Percentiles rank a stretch among this genome's conserved stretches.
Evolutionary conservation across 2,113 vertebrate genomes (phyloP).

Genomic region (Todiramphus chloris): DNA sequence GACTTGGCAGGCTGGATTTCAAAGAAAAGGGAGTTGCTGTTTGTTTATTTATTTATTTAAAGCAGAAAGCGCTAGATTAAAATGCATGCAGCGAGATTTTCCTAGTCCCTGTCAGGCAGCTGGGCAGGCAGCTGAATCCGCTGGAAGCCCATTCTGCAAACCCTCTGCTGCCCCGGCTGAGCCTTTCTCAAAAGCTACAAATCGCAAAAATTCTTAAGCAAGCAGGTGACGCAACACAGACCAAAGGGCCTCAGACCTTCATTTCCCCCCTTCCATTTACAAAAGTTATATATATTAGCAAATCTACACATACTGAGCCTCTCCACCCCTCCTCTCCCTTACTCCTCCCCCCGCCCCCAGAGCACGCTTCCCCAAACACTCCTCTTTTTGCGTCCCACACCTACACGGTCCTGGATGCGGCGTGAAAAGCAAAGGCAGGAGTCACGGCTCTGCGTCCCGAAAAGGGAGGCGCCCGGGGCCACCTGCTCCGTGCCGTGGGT

Average conservation of each 20-base stretch:
- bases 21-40: background rate
- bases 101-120: background rate
- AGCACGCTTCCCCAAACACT: background rate
- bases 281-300: background rate
- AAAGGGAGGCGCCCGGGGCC: background rate
- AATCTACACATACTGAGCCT: background rate
- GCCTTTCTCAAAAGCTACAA: background rate
- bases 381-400: background rate
- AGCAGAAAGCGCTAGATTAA: background rate
- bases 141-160: background rate
- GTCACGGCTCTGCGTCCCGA: background rate
- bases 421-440: background rate
- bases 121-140: background rate
- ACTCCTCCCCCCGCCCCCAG: background rate
- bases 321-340: background rate
- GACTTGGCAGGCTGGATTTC: background rate
- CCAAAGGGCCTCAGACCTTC: background rate
- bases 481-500: background rate
- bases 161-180: background rate
- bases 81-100: background rate
- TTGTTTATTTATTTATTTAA: background rate
- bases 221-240: background rate
- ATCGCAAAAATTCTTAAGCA: background rate
- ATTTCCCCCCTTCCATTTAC: background rate
- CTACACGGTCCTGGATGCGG: background rate